Evolutionary conservation across 2,888 invertebrate species (phyloP).

Genomic region (Pteria penguin): DNA sequence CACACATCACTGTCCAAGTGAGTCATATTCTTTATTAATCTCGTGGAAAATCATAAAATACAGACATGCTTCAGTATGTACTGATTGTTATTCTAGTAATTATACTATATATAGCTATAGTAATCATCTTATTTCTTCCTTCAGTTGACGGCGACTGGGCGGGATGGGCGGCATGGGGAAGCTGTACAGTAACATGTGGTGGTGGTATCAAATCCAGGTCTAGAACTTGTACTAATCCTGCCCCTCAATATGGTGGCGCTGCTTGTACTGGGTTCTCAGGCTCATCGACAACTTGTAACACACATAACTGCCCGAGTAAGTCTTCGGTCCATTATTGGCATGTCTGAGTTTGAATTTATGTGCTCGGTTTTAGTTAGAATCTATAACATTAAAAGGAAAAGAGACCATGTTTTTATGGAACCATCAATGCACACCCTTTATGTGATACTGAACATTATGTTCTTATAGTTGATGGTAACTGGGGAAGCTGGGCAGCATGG

Average conservation of each 20-base stretch:
- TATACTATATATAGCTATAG: too few relatives aligned
- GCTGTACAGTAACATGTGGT: not conserved
- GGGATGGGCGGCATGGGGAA: not conserved
- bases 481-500: not conserved
- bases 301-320: not conserved
- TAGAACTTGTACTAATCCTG: not conserved
- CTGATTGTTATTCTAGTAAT: too few relatives aligned
- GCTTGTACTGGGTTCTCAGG: not conserved
- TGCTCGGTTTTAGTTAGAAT: too few relatives aligned
- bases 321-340: too few relatives aligned
- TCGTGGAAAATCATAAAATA: too few relatives aligned
- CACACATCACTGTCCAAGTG: slow-evolving; percentile 26
- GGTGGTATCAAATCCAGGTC: not conserved
- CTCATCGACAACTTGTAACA: not conserved
- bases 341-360: too few relatives aligned
- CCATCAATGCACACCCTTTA: too few relatives aligned
- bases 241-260: not conserved
- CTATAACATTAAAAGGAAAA: too few relatives aligned
- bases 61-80: too few relatives aligned
- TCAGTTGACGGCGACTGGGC: not conserved
- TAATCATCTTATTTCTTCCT: not conserved
- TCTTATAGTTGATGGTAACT: not conserved
- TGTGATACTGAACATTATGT: too few relatives aligned
- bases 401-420: too few relatives aligned
- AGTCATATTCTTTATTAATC: too few relatives aligned